phyloP scores from a whole-genome alignment of 2,888 invertebrate species.

The Dynastes maya region DNA sequence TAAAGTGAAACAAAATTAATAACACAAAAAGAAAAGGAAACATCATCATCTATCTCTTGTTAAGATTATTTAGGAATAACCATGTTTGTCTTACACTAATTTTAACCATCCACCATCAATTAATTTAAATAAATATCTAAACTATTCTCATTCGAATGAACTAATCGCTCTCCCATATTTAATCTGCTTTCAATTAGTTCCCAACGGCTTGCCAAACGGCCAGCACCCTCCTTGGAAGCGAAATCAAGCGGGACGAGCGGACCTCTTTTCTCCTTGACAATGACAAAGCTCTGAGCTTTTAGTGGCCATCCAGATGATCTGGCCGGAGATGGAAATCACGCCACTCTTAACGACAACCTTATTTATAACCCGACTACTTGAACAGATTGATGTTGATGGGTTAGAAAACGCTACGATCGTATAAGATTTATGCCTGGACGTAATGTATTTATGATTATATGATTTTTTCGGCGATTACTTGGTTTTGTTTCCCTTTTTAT shows the following conservation, averaged over 20 bases:
- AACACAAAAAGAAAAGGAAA: too few relatives aligned
- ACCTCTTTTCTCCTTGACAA: constrained; percentile 28
- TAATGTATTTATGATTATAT: constrained; percentile 45
- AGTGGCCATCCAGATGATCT: constrained; percentile 40
- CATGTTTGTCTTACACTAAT: not conserved
- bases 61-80: too few relatives aligned
- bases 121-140: not conserved
- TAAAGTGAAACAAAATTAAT: too few relatives aligned
- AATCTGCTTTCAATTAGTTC: constrained; percentile 15
- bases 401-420: constrained; percentile 34
- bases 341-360: constrained; percentile 44
- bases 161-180: not conserved
- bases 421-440: constrained; percentile 38
- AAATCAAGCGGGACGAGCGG: constrained; percentile 19
- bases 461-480: constrained; percentile 5
- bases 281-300: constrained; percentile 41
- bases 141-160: constrained; percentile 1
- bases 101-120: not conserved
- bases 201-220: not conserved
- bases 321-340: constrained; percentile 47
- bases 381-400: constrained; percentile 44
- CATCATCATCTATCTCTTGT: too few relatives aligned
- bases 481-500: constrained; percentile 29
- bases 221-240: not conserved
- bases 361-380: constrained; percentile 36